Evolutionary conservation across 1,140 invertebrate species (phyloP).

Genomic region (Trichonephila inaurata): DNA sequence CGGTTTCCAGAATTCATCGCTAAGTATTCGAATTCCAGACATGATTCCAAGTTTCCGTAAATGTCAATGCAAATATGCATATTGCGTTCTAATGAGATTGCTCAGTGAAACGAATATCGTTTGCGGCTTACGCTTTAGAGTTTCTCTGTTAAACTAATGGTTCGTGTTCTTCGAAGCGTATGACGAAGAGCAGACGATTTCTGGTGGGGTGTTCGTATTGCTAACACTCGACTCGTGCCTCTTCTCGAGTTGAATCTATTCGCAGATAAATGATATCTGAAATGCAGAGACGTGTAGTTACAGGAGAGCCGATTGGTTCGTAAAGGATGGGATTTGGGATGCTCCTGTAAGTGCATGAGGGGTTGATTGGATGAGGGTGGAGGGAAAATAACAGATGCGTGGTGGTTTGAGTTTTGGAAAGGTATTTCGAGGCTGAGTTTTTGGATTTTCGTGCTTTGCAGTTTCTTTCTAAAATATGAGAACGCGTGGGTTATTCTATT

Average conservation of each 20-base stretch:
- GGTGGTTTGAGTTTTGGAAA: too few relatives aligned
- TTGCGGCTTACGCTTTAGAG: background rate
- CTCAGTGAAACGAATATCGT: constrained; percentile 33
- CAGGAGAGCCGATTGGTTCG: background rate
- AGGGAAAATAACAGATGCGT: too few relatives aligned
- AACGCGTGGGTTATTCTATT: too few relatives aligned
- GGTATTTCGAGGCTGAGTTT: too few relatives aligned
- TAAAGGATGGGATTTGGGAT: background rate
- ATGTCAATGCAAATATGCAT: constrained; percentile 34
- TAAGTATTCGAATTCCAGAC: background rate
- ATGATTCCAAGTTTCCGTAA: constrained; percentile 26
- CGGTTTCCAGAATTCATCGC: background rate
- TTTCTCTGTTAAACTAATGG: constrained; percentile 40
- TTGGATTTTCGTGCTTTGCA: too few relatives aligned
- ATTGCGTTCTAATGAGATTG: constrained; percentile 47
- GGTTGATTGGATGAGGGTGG: too few relatives aligned
- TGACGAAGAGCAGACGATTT: constrained; percentile 7
- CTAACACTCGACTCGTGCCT: background rate
- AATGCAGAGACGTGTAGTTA: background rate
- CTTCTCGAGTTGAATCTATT: background rate
- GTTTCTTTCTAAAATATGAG: too few relatives aligned
- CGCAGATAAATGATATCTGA: constrained; percentile 17
- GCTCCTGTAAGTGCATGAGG: background rate
- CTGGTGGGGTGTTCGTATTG: background rate
- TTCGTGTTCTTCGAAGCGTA: constrained; percentile 16